These are phyloP conservation scores for Oncorhynchus masou DNA, from an alignment of 2,113 vertebrate genomes.

Conservation along the genomic window DNA sequence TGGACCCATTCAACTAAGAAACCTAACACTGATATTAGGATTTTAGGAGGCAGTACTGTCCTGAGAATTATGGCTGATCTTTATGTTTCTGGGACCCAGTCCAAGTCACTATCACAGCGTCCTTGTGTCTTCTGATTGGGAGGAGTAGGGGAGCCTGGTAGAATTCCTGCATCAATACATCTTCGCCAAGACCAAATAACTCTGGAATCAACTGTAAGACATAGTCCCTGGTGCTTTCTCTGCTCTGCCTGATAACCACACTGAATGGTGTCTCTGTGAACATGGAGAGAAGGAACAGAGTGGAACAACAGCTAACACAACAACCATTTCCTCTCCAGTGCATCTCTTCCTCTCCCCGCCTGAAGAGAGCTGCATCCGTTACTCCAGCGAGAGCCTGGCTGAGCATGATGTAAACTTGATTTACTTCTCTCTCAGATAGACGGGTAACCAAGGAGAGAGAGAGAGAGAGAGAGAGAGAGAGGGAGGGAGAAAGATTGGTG, in stretches of 20 bases:
- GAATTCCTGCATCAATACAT: neutral
- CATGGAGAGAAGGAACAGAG: neutral
- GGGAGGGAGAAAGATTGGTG: neutral
- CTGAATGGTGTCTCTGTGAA: constrained; percentile 35
- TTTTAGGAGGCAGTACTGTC: too few relatives aligned
- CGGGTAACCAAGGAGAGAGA: neutral
- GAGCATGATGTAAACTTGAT: constrained; percentile 42
- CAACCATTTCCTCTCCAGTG: constrained; percentile 40
- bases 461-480: neutral
- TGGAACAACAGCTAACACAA: constrained; percentile 39
- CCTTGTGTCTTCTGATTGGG: too few relatives aligned
- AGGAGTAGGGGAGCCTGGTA: too few relatives aligned
- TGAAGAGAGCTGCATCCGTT: neutral
- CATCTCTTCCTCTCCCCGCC: constrained; percentile 19
- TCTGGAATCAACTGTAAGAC: constrained; percentile 59
- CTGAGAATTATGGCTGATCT: too few relatives aligned
- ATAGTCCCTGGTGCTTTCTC: constrained; percentile 43
- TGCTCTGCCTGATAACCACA: constrained; percentile 47
- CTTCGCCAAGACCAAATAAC: constrained; percentile 50
- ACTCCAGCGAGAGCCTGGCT: constrained; percentile 13
- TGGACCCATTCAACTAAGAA: neutral
- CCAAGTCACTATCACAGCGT: neutral
- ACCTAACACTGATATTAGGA: too few relatives aligned
- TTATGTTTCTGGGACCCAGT: too few relatives aligned
- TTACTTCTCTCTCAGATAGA: constrained; percentile 33